phyloP scores from a whole-genome alignment of 2,113 vertebrate species.

The Chaetops frenatus region DNA sequence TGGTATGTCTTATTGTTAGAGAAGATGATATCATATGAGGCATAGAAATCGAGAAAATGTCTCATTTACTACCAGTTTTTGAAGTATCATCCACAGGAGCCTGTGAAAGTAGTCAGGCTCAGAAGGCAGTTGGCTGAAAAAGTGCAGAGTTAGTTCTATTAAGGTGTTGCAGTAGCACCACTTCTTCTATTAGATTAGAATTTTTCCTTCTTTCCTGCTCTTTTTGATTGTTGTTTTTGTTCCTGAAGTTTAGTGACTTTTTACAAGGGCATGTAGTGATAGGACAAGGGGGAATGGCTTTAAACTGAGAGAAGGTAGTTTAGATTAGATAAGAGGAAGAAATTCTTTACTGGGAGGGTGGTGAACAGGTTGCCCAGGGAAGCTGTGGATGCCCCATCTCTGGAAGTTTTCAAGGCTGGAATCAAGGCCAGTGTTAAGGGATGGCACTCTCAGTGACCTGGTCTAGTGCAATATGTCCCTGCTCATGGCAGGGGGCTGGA shows the following conservation, averaged over 20 bases:
- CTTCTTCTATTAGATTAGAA: background rate
- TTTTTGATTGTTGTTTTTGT: background rate
- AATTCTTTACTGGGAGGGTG: background rate
- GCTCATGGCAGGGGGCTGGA: background rate
- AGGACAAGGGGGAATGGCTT: background rate
- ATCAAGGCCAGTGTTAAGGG: background rate
- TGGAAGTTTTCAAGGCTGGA: background rate
- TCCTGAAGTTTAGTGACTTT: background rate
- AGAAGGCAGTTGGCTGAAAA: background rate
- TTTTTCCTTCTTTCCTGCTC: background rate
- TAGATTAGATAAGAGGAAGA: background rate
- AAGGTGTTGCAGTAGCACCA: background rate
- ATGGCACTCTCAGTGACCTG: fast-evolving
- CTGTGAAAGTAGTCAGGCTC: background rate
- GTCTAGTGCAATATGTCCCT: background rate
- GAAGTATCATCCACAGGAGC: background rate
- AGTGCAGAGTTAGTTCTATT: background rate
- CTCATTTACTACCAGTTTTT: background rate
- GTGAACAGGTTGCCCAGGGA: background rate
- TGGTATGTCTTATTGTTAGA: background rate
- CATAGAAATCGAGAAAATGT: background rate
- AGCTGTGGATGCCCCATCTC: background rate
- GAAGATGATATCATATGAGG: background rate
- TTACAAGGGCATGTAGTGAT: background rate
- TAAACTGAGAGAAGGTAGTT: background rate